Evolutionary conservation across 2,113 vertebrate species (phyloP).

Genomic region (Sinocyclocheilus rhinocerous): DNA sequence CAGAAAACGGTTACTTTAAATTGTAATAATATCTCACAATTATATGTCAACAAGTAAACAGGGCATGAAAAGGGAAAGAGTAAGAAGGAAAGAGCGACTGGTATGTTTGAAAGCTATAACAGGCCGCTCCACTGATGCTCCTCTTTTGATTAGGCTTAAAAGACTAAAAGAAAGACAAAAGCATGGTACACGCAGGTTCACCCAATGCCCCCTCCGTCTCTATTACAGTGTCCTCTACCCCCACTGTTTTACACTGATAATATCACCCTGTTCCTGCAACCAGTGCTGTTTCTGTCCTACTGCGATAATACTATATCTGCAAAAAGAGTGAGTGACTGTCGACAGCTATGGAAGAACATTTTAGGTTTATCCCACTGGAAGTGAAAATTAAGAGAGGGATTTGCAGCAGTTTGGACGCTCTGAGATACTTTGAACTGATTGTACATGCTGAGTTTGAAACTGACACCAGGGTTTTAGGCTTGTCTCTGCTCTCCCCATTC

Average conservation of each 20-base stretch:
- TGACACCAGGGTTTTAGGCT: not conserved
- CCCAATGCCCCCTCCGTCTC: not conserved
- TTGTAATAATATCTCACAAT: not conserved
- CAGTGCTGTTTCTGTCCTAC: not conserved
- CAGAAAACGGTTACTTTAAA: no score
- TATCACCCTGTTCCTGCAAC: constrained; percentile 15
- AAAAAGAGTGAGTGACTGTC: constrained; percentile 23
- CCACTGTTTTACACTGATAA: constrained; percentile 10
- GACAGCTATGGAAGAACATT: not conserved
- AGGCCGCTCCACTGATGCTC: constrained; percentile 18
- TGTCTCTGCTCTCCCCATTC: not conserved
- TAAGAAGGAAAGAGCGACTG: not conserved
- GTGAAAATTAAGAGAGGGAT: constrained; percentile 13
- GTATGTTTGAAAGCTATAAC: not conserved
- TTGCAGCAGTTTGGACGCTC: constrained; percentile 2
- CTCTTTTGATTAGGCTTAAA: constrained; percentile 38
- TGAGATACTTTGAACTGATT: constrained; percentile 15
- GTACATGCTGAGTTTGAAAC: not conserved
- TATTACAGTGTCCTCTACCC: not conserved
- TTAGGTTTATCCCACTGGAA: not conserved
- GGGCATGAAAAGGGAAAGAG: not conserved
- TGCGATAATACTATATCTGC: constrained; percentile 10
- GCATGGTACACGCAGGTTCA: constrained; percentile 41
- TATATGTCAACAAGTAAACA: not conserved
- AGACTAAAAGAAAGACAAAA: constrained; percentile 41